Evolutionary conservation across 2,888 invertebrate genomes (phyloP), one percentile per base, ranked within the genome.

Genomic region (Cerastoderma edule): DNA sequence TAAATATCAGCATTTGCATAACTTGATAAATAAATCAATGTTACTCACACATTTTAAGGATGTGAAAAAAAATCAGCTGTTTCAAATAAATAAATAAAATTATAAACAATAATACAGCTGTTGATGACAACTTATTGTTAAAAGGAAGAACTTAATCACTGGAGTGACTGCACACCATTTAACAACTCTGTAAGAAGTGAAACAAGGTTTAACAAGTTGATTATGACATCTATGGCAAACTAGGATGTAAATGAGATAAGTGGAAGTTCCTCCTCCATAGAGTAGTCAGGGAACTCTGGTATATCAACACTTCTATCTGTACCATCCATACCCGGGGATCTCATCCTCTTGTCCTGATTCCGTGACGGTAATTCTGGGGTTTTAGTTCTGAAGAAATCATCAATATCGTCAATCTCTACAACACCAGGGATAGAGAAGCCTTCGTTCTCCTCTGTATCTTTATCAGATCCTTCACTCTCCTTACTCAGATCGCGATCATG

Each of bases 291-390:
- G 39, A 53, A 69, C 32, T 16, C 54, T 13, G 66, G 69, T 33
- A 63, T 60, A 22, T 69, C 67, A 46, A 69, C 64, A 48, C 69
- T 69, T n/a, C 53, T 50, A 5, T 69, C 68, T 44, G 69, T 66
- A 22, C 64, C 66, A 8, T n/a, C 66, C 0, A 13, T 24, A 19
- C 22, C 19, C 22, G 48, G n/a, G 16, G 68, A 56, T 13, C 28
- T 35, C 19, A 6, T 13, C 19, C 56, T 22, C 39, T 16, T 56
- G 22, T 19, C 44, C 28, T 22, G 35, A 35, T 10, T 19, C 22
- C 74, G n/a, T 19, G 70, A 69, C 24, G 75, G 81, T 66, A 78
- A 54, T 33, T 81, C 78, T 13, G 81, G 81, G 30, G 81, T 81
- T 48, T 81, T 78, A 27, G 54, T 54, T 6, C 33, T 48, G 53